A percentile compares a stretch with the other conserved stretches of the same genome.
Conservation (phyloP, 2,888 invertebrate genomes). For the Opisthograptis luteolata region DNA sequence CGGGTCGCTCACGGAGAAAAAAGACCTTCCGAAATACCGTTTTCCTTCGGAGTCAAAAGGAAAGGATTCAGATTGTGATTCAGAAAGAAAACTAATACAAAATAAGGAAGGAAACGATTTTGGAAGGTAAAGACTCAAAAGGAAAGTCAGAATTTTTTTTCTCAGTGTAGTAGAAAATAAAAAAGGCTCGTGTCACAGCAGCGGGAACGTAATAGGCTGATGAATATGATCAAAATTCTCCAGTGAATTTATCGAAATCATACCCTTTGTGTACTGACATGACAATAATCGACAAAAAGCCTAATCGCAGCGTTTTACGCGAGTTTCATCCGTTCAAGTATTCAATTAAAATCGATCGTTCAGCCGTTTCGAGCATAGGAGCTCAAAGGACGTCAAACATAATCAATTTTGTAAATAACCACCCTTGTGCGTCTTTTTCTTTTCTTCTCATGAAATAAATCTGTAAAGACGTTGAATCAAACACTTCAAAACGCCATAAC, state of each 20-base stretch:
- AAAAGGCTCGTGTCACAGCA: too few species aligned
- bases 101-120: too few species aligned
- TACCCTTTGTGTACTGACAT: slow-evolving; percentile 60
- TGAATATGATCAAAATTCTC: too few species aligned
- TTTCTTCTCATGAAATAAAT: slow-evolving; percentile 72
- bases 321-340: slow-evolving; percentile 57
- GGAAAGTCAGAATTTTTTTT: too few species aligned
- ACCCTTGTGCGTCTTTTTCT: slow-evolving; percentile 63
- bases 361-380: slow-evolving; percentile 47
- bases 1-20: too few species aligned
- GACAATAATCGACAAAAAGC: slow-evolving; percentile 63
- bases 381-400: slow-evolving; percentile 74
- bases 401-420: slow-evolving; percentile 82
- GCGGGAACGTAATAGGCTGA: too few species aligned
- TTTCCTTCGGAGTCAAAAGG: too few species aligned
- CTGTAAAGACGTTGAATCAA: slow-evolving; percentile 55
- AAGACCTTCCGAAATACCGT: too few species aligned
- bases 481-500: slow-evolving; percentile 29
- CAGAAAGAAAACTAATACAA: too few species aligned
- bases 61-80: too few species aligned
- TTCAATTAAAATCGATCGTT: slow-evolving; percentile 77
- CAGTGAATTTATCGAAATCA: slow-evolving; percentile 19
- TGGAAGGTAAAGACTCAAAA: too few species aligned
- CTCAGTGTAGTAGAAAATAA: too few species aligned
- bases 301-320: slow-evolving; percentile 53